Evolutionary conservation across 2,113 vertebrate genomes (phyloP), one percentile per base, ranked within the genome.

Genomic region (Hucho hucho): DNA sequence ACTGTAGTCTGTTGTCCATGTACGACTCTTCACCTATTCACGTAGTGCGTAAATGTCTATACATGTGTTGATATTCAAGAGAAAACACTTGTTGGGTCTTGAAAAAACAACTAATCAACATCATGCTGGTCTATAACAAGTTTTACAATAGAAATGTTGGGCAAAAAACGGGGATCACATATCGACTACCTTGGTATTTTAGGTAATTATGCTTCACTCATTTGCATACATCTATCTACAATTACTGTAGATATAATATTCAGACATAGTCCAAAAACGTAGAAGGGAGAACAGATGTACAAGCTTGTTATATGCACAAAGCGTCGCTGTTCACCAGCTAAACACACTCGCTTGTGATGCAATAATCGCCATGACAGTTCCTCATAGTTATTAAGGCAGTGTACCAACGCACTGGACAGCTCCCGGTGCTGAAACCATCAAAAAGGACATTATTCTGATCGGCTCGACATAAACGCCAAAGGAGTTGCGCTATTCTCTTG

Each of bases 271-370:
- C 20, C 20, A 3, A 61, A 6, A 61, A 61, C 24, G 37, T 43
- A 11, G 37, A 43, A 43, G 37, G 37, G 9, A 43, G 37, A 61
- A 61, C 11, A 20, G 20, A 24, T 61, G 59, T 61, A 1, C 59
- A 9, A n/a, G 11, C 7, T 24, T 64, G 63, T 26, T 24, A 64
- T 72, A n/a, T 53, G 49, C 49, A 53, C 49, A 53, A 43, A 12
- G 49, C 4, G 49, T 53, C 49, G 49, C 83, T 82, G 75, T 80
- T 85, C 18, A 11, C 66, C 66, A 75, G 28, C 6, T 66, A 65
- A 78, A 64, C 6, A 6, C 14, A 58, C 22, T 32, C 7, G 12
- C 32, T 24, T 46, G 18, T 32, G 29, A 20, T 24, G 37, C 9
- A 69, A 47, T 4, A 58, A 69, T 37, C 28, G 69, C 75, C 61